A percentile compares a stretch with the other conserved stretches of the same genome.
phyloP scores from a whole-genome alignment of 2,888 invertebrate species.

The Hydraecia micacea region DNA sequence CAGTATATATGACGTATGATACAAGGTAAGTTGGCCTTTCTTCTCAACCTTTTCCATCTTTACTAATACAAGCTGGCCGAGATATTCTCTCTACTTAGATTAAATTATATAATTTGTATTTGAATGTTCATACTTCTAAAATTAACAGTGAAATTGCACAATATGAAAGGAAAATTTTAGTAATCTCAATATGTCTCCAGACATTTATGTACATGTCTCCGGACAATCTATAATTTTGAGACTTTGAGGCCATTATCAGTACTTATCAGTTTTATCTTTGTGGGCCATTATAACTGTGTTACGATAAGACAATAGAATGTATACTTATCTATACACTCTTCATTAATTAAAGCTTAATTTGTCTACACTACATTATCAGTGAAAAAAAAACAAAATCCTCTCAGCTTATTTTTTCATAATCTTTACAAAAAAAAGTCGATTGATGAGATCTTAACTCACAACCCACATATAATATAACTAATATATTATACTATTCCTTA shows the following conservation, averaged over 20 bases:
- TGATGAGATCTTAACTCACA: too few relatives aligned
- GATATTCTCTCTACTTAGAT: neutral
- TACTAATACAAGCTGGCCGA: neutral
- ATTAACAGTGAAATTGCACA: neutral
- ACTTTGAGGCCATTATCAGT: constrained; percentile 8
- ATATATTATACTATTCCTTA: too few relatives aligned
- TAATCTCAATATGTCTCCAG: neutral
- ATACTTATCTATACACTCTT: constrained; percentile 30
- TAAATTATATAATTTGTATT: neutral
- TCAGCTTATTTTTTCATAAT: neutral
- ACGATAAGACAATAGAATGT: constrained; percentile 11
- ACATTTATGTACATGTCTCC: too few relatives aligned
- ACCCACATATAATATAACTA: too few relatives aligned
- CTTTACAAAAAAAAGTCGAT: neutral
- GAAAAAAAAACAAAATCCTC: neutral
- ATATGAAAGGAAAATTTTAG: neutral
- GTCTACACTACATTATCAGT: neutral
- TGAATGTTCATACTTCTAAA: neutral
- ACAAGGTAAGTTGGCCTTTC: constrained; percentile 76
- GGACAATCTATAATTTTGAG: neutral
- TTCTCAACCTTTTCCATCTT: neutral
- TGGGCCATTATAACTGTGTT: constrained; percentile 23
- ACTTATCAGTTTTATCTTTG: constrained; percentile 40
- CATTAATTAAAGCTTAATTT: constrained; percentile 12
- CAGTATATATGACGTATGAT: constrained; percentile 87